Evolutionary conservation across 2,113 vertebrate genomes (phyloP).

Genomic region (Eleginops maclovinus): DNA sequence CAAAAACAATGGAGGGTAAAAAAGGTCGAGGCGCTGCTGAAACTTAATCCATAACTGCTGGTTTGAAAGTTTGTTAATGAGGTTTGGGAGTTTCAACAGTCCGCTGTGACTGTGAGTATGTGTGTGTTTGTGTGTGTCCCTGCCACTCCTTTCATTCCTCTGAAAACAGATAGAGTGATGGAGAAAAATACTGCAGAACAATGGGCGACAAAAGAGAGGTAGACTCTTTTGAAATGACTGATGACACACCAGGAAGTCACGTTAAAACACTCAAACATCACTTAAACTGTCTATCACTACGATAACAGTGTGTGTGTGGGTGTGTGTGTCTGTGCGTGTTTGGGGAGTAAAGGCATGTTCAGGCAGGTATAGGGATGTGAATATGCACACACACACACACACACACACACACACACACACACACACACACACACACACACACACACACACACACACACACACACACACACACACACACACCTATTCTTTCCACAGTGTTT

Average conservation of each 20-base stretch:
- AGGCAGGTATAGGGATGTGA: constrained; percentile 29
- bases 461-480: constrained; percentile 29
- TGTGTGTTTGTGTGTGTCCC: neutral
- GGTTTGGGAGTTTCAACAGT: constrained; percentile 23
- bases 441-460: constrained; percentile 4
- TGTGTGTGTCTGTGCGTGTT: neutral
- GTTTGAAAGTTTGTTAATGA: constrained; percentile 33
- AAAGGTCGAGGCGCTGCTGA: constrained; percentile 24
- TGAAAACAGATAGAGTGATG: constrained; percentile 27
- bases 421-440: too few relatives aligned
- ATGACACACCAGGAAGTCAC: constrained; percentile 46
- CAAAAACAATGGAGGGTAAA: constrained; percentile 1
- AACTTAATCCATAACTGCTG: constrained; percentile 15
- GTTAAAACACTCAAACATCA: constrained; percentile 24
- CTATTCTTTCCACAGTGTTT: constrained; percentile 39
- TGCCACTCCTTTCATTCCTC: neutral
- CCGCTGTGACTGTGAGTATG: constrained; percentile 1
- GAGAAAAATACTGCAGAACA: neutral
- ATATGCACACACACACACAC: constrained; percentile 19
- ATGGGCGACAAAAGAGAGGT: constrained; percentile 16
- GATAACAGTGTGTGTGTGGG: constrained; percentile 8
- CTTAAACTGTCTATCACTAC: constrained; percentile 42
- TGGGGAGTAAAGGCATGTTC: constrained; percentile 38
- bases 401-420: neutral
- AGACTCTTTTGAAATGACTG: too few relatives aligned